Conservation (phyloP, 2,113 vertebrate species). For the Cacatua alba region DNA sequence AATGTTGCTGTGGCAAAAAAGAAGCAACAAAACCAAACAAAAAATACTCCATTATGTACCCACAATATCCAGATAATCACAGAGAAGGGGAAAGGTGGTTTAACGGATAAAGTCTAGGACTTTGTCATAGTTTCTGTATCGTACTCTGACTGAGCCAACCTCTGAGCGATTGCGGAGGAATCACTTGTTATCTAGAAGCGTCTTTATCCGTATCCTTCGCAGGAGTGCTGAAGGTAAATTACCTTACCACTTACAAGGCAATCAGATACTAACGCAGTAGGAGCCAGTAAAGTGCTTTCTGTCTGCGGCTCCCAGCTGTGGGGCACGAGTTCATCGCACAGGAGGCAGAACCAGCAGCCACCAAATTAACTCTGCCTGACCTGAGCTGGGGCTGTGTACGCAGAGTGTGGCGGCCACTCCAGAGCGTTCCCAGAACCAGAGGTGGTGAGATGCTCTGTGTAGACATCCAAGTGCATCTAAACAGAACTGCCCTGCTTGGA, state of each 20-base stretch:
- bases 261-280: background rate
- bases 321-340: background rate
- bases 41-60: background rate
- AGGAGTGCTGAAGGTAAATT: background rate
- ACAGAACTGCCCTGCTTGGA: background rate
- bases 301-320: background rate
- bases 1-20: background rate
- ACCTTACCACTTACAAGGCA: background rate
- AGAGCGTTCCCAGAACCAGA: rapidly evolving
- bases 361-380: background rate
- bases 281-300: background rate
- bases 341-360: background rate
- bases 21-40: background rate
- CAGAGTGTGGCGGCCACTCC: rapidly evolving
- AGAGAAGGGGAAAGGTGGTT: background rate
- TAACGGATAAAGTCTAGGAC: background rate
- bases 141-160: background rate
- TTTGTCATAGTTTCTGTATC: background rate
- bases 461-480: background rate
- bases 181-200: background rate
- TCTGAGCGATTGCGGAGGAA: background rate
- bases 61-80: background rate
- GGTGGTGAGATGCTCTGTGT: background rate
- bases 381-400: rapidly evolving
- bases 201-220: background rate